A percentile compares a stretch with the other conserved stretches of the same genome.
phyloP scores from a whole-genome alignment of 2,113 vertebrate species.

The Sinocyclocheilus grahami region DNA sequence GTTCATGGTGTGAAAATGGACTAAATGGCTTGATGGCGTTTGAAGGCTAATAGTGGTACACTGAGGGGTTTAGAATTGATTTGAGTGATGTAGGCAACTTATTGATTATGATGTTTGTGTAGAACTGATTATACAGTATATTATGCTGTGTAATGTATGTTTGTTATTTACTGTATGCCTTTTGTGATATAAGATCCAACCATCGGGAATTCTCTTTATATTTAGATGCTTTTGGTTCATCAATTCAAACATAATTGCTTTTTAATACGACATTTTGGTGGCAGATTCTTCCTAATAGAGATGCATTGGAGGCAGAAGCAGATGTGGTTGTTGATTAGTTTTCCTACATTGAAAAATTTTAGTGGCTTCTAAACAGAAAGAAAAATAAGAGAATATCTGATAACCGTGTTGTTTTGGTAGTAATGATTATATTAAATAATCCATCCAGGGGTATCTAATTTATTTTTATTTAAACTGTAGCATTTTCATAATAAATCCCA shows the following conservation, averaged over 20 bases:
- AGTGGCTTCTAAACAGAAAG: background rate
- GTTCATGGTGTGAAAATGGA: background rate
- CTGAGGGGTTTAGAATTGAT: background rate
- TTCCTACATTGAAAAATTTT: background rate
- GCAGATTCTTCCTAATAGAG: background rate
- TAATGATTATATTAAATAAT: background rate
- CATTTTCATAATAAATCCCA: background rate
- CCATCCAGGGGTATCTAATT: background rate
- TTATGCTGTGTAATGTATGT: background rate
- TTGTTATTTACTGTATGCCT: background rate
- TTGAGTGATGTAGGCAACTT: background rate
- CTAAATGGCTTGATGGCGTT: background rate
- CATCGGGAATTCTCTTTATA: background rate
- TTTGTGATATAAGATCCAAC: background rate
- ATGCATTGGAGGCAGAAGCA: background rate
- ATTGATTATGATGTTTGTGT: background rate
- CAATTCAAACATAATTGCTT: background rate
- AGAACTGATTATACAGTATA: background rate
- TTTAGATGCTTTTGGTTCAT: background rate
- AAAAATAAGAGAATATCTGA: background rate
- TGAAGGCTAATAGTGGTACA: background rate
- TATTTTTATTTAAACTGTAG: background rate
- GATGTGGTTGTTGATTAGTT: background rate
- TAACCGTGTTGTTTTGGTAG: background rate
- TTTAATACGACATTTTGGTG: background rate